A percentile compares a stretch with the other conserved stretches of the same genome.
Evolutionary conservation across 2,797 vertebrate species (phyloP).

Genomic region (Eleutherodactylus coqui): DNA sequence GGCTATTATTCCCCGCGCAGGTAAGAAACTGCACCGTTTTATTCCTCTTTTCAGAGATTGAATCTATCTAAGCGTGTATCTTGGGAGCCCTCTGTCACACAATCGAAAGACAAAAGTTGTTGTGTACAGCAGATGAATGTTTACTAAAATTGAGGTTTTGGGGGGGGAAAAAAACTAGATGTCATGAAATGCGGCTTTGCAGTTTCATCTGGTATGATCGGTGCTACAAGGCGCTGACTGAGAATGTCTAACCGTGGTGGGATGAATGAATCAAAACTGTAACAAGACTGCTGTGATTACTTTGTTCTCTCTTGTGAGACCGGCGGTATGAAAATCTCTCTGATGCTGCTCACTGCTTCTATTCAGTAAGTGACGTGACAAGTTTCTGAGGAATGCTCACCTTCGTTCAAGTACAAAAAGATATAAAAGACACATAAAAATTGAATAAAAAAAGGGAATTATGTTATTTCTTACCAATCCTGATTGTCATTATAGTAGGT

Average conservation of each 20-base stretch:
- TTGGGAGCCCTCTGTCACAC: conserved; percentile 21
- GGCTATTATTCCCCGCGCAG: conserved; percentile 1
- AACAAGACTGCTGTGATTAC: conserved; percentile 43
- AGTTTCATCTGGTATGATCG: conserved; percentile 37
- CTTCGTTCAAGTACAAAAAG: neutral
- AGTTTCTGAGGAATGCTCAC: neutral
- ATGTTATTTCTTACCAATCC: neutral
- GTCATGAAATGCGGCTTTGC: conserved; percentile 36
- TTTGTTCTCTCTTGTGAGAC: conserved; percentile 42
- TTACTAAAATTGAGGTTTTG: conserved; percentile 45
- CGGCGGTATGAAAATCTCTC: neutral
- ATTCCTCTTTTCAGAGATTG: conserved; percentile 36
- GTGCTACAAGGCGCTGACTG: conserved; percentile 1
- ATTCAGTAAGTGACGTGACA: neutral
- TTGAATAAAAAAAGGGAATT: neutral
- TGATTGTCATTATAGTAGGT: neutral
- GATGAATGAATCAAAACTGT: conserved; percentile 48
- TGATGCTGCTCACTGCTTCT: neutral
- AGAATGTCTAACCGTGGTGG: neutral
- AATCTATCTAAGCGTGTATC: conserved; percentile 11
- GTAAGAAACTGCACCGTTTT: neutral
- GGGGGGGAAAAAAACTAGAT: conserved; percentile 13
- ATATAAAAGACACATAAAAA: neutral
- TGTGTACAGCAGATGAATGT: conserved; percentile 35
- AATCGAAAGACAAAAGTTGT: conserved; percentile 29